Percentiles rank a stretch among this genome's conserved stretches.
phyloP scores from a whole-genome alignment of 2,888 invertebrate species.

The Chrysotoxum bicinctum region DNA sequence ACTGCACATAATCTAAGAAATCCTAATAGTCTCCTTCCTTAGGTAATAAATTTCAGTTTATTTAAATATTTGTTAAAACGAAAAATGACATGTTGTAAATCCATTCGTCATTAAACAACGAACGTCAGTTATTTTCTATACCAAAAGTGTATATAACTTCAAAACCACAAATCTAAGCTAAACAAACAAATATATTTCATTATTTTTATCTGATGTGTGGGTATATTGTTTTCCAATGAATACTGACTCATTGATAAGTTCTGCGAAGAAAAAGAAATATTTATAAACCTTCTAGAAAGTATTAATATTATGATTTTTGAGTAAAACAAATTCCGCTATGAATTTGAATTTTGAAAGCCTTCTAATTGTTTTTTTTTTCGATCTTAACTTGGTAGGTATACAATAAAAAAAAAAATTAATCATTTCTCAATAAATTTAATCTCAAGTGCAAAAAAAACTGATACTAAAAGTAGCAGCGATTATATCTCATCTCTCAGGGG shows the following conservation, averaged over 20 bases:
- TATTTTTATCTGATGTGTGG: neutral
- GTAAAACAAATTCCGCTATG: neutral
- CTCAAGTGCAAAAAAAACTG: constrained; percentile 63
- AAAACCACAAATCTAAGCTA: neutral
- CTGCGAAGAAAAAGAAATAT: neutral
- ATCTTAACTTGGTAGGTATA: neutral
- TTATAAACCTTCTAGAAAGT: constrained; percentile 8
- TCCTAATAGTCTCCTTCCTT: too few species aligned
- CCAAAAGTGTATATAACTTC: neutral
- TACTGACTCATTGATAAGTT: constrained; percentile 8
- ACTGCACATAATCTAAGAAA: too few species aligned
- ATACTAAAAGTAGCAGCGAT: constrained; percentile 49
- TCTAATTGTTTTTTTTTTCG: neutral
- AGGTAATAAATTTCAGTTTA: too few species aligned
- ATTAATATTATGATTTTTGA: neutral
- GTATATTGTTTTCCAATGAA: neutral
- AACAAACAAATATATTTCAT: neutral
- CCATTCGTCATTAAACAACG: neutral
- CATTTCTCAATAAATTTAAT: constrained; percentile 8
- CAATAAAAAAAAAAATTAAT: neutral
- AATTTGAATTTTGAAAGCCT: neutral
- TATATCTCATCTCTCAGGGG: constrained; percentile 45
- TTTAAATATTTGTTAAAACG: neutral
- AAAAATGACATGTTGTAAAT: neutral
- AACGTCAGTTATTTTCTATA: neutral